A percentile compares a stretch with the other conserved stretches of the same genome.
Conservation (phyloP, 2,113 vertebrate genomes). For the Dunckerocampus dactyliophorus region DNA sequence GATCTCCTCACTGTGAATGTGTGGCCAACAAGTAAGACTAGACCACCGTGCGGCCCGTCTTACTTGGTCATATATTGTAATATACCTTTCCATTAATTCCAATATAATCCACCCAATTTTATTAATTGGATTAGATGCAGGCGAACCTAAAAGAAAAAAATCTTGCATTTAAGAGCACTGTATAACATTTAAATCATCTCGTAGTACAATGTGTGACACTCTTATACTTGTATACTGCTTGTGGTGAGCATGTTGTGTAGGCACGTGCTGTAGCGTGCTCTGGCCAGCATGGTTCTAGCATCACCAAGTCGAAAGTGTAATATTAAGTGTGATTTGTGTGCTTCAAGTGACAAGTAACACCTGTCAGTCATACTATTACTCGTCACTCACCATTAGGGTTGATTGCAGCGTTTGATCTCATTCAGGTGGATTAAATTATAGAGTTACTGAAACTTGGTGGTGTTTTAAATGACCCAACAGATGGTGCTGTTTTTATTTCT, state of each 20-base stretch:
- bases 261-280: slow-evolving; percentile 9
- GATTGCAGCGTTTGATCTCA: neutral
- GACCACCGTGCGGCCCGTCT: too few relatives aligned
- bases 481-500: too few relatives aligned
- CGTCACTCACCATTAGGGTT: neutral
- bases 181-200: neutral
- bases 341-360: slow-evolving; percentile 42
- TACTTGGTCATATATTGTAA: neutral
- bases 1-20: too few relatives aligned
- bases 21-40: too few relatives aligned
- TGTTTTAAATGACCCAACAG: too few relatives aligned
- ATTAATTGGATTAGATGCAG: neutral
- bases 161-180: too few relatives aligned
- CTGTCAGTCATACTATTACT: slow-evolving; percentile 35
- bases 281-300: slow-evolving; percentile 11
- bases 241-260: slow-evolving; percentile 13
- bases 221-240: neutral
- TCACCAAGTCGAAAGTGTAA: slow-evolving; percentile 37
- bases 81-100: too few relatives aligned
- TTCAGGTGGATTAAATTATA: neutral
- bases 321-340: slow-evolving; percentile 42
- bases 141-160: neutral
- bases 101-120: neutral
- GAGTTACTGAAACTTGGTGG: neutral
- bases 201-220: neutral